Evolutionary conservation across 2,888 invertebrate species (phyloP).

Genomic region (Alcis repandata): DNA sequence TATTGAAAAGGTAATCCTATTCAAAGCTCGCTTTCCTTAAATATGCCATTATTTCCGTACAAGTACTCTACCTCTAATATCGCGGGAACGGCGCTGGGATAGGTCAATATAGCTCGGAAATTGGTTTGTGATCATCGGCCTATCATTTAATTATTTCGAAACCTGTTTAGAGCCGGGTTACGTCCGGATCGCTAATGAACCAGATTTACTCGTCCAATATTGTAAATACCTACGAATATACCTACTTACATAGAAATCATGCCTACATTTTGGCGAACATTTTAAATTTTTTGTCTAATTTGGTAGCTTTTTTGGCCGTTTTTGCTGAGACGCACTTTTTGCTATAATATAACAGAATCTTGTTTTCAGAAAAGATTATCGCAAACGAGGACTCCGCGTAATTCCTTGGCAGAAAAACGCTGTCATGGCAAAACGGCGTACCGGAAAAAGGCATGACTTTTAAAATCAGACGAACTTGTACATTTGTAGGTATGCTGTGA

Average conservation of each 20-base stretch:
- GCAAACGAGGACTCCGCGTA: too few relatives aligned
- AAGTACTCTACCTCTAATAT: conserved; percentile 59
- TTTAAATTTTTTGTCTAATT: background rate
- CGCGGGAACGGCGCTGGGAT: conserved; percentile 56
- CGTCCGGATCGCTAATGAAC: conserved; percentile 23
- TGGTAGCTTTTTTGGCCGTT: too few relatives aligned
- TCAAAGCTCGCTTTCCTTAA: conserved; percentile 14
- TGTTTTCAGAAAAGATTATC: too few relatives aligned
- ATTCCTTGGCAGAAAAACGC: too few relatives aligned
- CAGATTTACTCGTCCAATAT: conserved; percentile 3
- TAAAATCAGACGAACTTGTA: too few relatives aligned
- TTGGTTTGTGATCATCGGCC: conserved; percentile 71
- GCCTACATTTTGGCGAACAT: background rate
- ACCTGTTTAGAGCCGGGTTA: conserved; percentile 43
- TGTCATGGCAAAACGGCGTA: too few relatives aligned
- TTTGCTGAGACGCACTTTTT: too few relatives aligned
- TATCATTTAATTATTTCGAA: conserved; percentile 73
- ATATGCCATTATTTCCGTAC: conserved; percentile 47
- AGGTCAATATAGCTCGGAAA: conserved; percentile 73
- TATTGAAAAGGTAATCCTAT: conserved; percentile 5
- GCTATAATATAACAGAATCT: too few relatives aligned
- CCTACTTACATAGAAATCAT: too few relatives aligned
- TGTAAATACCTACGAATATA: background rate
- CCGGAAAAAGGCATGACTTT: too few relatives aligned
- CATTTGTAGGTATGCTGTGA: too few relatives aligned